Evolutionary conservation across 1,140 invertebrate genomes (phyloP).

Genomic region (Drosophila santomea): DNA sequence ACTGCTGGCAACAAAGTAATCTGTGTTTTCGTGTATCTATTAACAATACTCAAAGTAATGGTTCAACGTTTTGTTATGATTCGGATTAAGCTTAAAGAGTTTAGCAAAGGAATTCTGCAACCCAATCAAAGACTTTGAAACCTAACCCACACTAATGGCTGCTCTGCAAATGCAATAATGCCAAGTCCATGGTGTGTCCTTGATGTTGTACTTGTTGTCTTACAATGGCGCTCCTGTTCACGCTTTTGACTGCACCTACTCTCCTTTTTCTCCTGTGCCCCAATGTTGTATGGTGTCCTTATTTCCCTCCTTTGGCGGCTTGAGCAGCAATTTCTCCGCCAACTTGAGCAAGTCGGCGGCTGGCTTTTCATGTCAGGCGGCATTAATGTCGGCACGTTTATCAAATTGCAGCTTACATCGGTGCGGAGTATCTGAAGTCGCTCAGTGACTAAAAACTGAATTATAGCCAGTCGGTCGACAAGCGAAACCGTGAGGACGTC

Average conservation of each 20-base stretch:
- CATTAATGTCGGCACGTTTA: slow-evolving; percentile 77
- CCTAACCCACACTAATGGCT: background rate
- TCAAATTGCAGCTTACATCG: slow-evolving; percentile 69
- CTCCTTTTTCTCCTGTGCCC: background rate
- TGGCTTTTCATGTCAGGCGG: slow-evolving; percentile 60
- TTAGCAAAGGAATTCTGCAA: background rate
- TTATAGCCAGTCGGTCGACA: slow-evolving; percentile 27
- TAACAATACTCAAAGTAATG: too few species aligned
- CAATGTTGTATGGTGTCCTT: slow-evolving; percentile 30
- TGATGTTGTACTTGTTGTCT: slow-evolving; percentile 11
- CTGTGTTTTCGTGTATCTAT: too few species aligned
- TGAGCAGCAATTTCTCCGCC: slow-evolving; percentile 37
- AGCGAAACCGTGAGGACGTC: slow-evolving; percentile 35
- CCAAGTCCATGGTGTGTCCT: slow-evolving; percentile 19
- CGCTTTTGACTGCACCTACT: slow-evolving; percentile 1
- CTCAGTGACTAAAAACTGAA: slow-evolving; percentile 34
- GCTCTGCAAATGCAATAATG: slow-evolving; percentile 15
- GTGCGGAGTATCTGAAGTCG: slow-evolving; percentile 20
- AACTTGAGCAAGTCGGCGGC: slow-evolving; percentile 26
- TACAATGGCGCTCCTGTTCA: slow-evolving; percentile 11
- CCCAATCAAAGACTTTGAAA: slow-evolving; percentile 12
- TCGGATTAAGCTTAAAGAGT: too few species aligned
- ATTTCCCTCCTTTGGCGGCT: slow-evolving; percentile 18
- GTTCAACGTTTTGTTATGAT: too few species aligned
- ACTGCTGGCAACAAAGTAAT: too few species aligned